phyloP scores from a whole-genome alignment of 2,113 vertebrate genomes.

The Promerops cafer region DNA sequence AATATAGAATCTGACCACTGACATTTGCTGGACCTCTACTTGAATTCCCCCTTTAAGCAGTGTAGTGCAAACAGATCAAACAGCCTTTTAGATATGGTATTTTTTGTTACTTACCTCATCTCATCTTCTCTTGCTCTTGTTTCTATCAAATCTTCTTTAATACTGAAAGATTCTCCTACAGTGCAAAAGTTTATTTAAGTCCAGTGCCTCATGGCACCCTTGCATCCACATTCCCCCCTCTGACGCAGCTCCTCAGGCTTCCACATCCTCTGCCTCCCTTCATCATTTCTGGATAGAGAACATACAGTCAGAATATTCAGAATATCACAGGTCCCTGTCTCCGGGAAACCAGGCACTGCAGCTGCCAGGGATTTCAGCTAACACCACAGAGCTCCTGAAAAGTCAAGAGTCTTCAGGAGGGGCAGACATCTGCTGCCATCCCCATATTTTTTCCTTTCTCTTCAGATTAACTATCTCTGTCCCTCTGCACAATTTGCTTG shows the following conservation, averaged over 20 bases:
- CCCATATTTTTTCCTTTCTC: not conserved
- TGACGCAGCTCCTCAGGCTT: not conserved
- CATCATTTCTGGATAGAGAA: not conserved
- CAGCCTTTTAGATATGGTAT: not conserved
- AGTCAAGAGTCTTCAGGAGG: conserved; percentile 19
- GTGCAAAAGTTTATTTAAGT: not conserved
- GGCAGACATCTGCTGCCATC: not conserved
- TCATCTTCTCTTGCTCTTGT: not conserved
- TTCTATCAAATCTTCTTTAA: not conserved
- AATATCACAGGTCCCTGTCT: not conserved
- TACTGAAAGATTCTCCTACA: not conserved
- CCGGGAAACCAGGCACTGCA: not conserved
- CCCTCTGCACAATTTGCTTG: not conserved
- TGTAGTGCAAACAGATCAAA: not conserved
- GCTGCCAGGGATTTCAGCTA: conserved; percentile 55
- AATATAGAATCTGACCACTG: not conserved
- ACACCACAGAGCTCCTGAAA: conserved; percentile 19
- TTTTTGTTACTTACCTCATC: not conserved
- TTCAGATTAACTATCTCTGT: not conserved
- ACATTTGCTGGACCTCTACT: not conserved
- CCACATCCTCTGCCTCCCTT: not conserved
- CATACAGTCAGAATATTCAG: not conserved
- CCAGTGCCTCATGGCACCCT: not conserved
- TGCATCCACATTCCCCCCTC: not conserved
- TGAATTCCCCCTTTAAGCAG: not conserved